These are phyloP conservation scores for Dryoscopus gambensis DNA, from an alignment of 2,113 vertebrate genomes.

Conservation along the genomic window DNA sequence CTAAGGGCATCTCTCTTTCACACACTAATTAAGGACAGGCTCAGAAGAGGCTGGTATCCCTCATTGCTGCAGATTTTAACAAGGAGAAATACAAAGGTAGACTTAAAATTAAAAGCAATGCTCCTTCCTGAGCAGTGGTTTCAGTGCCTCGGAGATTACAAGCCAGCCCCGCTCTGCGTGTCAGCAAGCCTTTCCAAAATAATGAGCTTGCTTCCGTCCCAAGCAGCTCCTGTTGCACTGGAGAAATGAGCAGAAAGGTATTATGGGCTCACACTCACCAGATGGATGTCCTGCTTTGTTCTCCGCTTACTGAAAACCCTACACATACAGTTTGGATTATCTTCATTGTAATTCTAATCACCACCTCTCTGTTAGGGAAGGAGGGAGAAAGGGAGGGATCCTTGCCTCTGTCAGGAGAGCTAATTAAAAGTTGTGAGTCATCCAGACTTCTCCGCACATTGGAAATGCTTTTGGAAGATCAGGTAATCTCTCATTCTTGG, in stretches of 20 bases:
- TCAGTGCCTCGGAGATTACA: conserved; percentile 44
- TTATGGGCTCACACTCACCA: conserved; percentile 59
- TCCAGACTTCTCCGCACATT: not conserved
- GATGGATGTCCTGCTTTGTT: conserved; percentile 66
- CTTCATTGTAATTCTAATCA: conserved; percentile 69
- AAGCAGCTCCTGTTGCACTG: conserved; percentile 58
- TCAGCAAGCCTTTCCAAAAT: conserved; percentile 52
- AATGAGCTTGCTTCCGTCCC: conserved; percentile 51
- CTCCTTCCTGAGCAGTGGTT: conserved; percentile 41
- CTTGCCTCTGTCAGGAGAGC: conserved; percentile 39
- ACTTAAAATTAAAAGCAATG: conserved; percentile 45
- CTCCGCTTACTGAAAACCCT: conserved; percentile 51
- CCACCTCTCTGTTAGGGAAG: conserved; percentile 19
- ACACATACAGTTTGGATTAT: conserved; percentile 65
- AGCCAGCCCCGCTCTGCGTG: conserved; percentile 26
- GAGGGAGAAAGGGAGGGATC: conserved; percentile 34
- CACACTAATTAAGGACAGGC: conserved; percentile 33
- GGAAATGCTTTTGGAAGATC: conserved; percentile 46
- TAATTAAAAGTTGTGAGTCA: conserved; percentile 64
- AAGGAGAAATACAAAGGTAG: conserved; percentile 55
- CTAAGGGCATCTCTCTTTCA: conserved; percentile 35
- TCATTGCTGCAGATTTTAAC: conserved; percentile 25
- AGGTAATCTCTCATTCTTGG: conserved; percentile 56
- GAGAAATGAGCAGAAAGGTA: conserved; percentile 65
- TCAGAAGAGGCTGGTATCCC: conserved; percentile 11